These are phyloP conservation scores for Drosophila santomea DNA, from an alignment of 1,140 invertebrate genomes.

Conservation along the genomic window DNA sequence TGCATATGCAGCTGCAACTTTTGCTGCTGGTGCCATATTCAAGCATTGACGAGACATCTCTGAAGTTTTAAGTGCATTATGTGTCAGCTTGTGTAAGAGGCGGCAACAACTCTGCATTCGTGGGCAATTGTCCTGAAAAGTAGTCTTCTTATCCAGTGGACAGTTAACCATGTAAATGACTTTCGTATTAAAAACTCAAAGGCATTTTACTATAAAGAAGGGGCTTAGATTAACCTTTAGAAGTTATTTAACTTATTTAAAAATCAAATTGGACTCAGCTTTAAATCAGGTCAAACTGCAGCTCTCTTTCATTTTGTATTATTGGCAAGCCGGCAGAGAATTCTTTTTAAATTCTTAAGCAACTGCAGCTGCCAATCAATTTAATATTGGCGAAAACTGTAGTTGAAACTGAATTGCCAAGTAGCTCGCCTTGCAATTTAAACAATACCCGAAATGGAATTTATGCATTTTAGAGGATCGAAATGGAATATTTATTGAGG, in stretches of 20 bases:
- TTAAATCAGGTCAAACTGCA: background rate
- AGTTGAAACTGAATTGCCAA: conserved; percentile 7
- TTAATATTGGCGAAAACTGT: conserved; percentile 8
- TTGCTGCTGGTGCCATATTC: conserved; percentile 50
- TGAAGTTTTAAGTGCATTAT: conserved; percentile 82
- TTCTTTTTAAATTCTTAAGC: background rate
- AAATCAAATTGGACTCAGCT: no score
- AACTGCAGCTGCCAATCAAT: conserved; percentile 15
- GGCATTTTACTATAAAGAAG: no score
- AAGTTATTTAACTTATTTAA: no score
- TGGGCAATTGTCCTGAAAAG: conserved; percentile 33
- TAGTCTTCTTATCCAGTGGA: conserved; percentile 7
- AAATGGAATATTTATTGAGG: conserved; percentile 43
- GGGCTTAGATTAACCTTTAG: no score
- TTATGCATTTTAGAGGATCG: conserved; percentile 24
- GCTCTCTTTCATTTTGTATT: background rate
- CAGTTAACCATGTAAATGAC: background rate
- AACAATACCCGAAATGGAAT: conserved; percentile 8
- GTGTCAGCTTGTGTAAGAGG: conserved; percentile 53
- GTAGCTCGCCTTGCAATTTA: conserved; percentile 21
- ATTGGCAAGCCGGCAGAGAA: background rate
- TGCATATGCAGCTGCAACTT: conserved; percentile 15
- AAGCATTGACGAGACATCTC: conserved; percentile 81
- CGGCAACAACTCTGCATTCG: conserved; percentile 20
- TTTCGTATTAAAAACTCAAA: no score